Conservation (phyloP, 2,113 vertebrate genomes). For the Acrocephalus arundinaceus region DNA sequence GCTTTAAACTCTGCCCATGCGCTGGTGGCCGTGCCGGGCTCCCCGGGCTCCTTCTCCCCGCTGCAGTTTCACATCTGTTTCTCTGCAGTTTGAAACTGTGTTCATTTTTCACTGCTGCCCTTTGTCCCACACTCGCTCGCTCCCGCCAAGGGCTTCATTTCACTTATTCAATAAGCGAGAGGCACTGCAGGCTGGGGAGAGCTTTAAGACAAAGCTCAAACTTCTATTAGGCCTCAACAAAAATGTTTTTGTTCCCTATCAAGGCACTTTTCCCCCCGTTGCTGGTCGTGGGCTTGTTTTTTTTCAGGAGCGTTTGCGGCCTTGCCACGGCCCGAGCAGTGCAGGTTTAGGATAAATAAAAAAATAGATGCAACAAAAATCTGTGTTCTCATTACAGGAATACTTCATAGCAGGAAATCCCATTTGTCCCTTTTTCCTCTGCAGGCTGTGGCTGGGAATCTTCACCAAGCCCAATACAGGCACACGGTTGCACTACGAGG, state of each 20-base stretch:
- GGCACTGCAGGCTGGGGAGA: slow-evolving; percentile 58
- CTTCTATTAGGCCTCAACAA: slow-evolving; percentile 46
- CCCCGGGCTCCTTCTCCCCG: slow-evolving; percentile 15
- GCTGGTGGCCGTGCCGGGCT: slow-evolving; percentile 6
- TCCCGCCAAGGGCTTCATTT: slow-evolving; percentile 68
- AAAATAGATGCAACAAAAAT: background rate
- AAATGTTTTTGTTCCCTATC: slow-evolving; percentile 50
- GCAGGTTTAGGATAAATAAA: background rate
- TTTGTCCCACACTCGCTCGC: slow-evolving; percentile 62
- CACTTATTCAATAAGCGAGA: slow-evolving; percentile 73
- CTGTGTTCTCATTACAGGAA: background rate
- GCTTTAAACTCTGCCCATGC: background rate
- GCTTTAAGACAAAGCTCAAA: slow-evolving; percentile 63
- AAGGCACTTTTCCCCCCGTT: background rate
- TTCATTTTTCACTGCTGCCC: slow-evolving; percentile 73
- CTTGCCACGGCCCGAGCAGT: background rate
- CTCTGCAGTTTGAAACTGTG: slow-evolving; percentile 59
- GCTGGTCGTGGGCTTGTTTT: background rate
- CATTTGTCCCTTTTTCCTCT: background rate
- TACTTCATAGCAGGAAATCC: background rate
- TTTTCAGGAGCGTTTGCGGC: background rate
- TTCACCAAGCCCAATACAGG: background rate
- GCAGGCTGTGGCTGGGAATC: background rate
- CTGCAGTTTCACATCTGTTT: slow-evolving; percentile 73
- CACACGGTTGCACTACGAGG: background rate